A percentile compares a stretch with the other conserved stretches of the same genome.
Conservation (phyloP, 2,888 invertebrate species). For the Cremastinae sp. region DNA sequence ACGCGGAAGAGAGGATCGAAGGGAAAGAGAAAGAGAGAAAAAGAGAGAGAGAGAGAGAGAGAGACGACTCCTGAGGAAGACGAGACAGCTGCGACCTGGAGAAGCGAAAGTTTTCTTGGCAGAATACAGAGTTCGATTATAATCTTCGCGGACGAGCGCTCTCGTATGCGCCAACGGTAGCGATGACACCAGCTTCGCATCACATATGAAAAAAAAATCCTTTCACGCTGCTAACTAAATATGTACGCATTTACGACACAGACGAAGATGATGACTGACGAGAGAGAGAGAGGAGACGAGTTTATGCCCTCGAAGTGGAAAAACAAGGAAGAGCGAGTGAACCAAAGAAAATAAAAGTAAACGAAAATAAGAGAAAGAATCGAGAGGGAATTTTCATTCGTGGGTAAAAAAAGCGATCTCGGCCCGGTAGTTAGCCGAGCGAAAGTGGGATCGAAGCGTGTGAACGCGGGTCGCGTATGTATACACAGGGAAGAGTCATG, state of each 20-base stretch:
- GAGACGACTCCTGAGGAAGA: too few relatives aligned
- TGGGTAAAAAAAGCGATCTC: too few relatives aligned
- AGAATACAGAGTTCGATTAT: slow-evolving; percentile 50
- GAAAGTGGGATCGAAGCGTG: slow-evolving; percentile 57
- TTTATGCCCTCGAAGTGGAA: neutral
- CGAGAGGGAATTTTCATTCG: too few relatives aligned
- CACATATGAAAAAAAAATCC: slow-evolving; percentile 32
- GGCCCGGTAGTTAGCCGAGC: slow-evolving; percentile 30
- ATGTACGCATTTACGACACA: slow-evolving; percentile 21
- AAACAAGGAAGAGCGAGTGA: too few relatives aligned
- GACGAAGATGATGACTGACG: neutral
- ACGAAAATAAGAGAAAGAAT: too few relatives aligned
- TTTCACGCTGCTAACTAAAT: slow-evolving; percentile 42
- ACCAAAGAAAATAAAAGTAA: too few relatives aligned
- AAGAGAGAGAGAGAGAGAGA: slow-evolving; percentile 9
- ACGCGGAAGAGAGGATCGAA: too few relatives aligned
- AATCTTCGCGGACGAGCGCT: slow-evolving; percentile 33
- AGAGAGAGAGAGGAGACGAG: slow-evolving; percentile 13
- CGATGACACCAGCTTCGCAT: slow-evolving; percentile 39
- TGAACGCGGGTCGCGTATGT: slow-evolving; percentile 25
- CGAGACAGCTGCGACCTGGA: too few relatives aligned
- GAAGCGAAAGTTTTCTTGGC: neutral
- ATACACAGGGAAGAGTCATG: slow-evolving; percentile 25
- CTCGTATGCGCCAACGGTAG: neutral
- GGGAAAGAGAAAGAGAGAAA: too few relatives aligned